Percentiles rank a stretch among this genome's conserved stretches.
Evolutionary conservation across 2,113 vertebrate species (phyloP).

Genomic region (Todiramphus saurophagus): DNA sequence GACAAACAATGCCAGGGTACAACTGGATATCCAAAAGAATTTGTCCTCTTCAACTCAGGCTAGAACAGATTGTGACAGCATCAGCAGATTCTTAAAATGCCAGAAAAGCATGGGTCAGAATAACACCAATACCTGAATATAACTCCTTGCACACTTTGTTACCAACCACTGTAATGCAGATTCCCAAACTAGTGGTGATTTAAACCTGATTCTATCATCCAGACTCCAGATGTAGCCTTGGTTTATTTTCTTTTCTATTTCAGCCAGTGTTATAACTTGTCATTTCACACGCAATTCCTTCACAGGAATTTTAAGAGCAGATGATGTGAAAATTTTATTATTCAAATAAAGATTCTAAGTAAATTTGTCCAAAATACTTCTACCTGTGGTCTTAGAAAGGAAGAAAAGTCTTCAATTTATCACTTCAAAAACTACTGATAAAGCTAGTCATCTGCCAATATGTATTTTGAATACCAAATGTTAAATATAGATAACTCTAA

Average conservation of each 20-base stretch:
- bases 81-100: neutral
- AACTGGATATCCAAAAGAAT: neutral
- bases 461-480: neutral
- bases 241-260: neutral
- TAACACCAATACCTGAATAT: neutral
- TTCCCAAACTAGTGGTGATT: neutral
- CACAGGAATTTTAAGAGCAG: neutral
- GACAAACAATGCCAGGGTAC: neutral
- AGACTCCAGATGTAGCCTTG: neutral
- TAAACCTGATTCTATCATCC: neutral
- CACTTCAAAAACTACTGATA: neutral
- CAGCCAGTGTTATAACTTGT: neutral
- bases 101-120: neutral
- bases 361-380: neutral
- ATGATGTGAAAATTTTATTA: neutral
- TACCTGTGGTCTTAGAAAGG: neutral
- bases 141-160: neutral
- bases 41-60: neutral
- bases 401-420: neutral
- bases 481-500: neutral
- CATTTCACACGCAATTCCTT: neutral
- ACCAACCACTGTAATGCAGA: neutral
- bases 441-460: neutral
- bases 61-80: neutral
- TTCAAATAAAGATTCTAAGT: neutral